These are phyloP conservation scores for Propithecus coquereli DNA, from an alignment of 2,113 vertebrate species.

Conservation along the genomic window DNA sequence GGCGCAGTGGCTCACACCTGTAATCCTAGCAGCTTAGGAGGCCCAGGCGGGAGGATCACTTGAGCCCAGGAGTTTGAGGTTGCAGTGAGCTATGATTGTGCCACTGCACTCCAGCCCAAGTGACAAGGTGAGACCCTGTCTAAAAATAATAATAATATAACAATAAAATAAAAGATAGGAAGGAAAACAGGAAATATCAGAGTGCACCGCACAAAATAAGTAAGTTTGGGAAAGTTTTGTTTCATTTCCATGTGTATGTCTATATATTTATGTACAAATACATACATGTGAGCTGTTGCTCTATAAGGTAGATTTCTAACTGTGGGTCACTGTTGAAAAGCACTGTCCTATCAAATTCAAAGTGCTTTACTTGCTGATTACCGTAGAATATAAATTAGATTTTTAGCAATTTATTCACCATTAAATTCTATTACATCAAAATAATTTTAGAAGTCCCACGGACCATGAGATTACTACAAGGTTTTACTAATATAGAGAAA, in stretches of 20 bases:
- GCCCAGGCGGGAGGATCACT: too few species aligned
- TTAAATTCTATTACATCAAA: background rate
- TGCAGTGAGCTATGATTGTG: too few species aligned
- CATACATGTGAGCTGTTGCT: background rate
- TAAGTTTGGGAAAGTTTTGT: background rate
- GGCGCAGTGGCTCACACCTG: too few species aligned
- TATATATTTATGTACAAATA: background rate
- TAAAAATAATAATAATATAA: too few species aligned
- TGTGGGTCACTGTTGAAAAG: background rate
- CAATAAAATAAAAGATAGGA: background rate
- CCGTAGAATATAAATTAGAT: background rate
- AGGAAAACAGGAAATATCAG: background rate
- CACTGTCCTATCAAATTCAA: background rate
- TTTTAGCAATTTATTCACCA: background rate
- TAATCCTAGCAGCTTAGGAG: too few species aligned
- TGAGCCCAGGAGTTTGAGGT: too few species aligned
- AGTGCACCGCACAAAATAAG: background rate
- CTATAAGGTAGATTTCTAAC: background rate
- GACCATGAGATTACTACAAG: background rate
- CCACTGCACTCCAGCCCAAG: too few species aligned
- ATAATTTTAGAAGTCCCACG: background rate
- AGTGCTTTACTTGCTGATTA: background rate
- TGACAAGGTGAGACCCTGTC: too few species aligned
- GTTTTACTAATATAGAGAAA: background rate
- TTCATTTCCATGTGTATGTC: background rate